Evolutionary conservation across 2,113 vertebrate genomes (phyloP).

Genomic region (Triplophysa siluroides): DNA sequence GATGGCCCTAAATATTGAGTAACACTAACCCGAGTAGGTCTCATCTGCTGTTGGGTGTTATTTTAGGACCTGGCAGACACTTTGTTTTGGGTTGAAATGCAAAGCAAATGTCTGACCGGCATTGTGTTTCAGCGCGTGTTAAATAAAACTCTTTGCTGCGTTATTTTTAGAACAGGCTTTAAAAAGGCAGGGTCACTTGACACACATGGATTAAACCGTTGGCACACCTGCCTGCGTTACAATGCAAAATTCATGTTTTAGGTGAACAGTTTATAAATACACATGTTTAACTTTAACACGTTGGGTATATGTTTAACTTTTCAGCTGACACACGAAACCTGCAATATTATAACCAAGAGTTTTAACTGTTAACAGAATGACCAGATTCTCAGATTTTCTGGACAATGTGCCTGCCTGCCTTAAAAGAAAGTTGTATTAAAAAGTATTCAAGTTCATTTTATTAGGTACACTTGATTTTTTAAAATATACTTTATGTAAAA

Average conservation of each 20-base stretch:
- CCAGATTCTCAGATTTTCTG: no score
- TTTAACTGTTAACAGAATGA: no score
- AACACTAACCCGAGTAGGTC: constrained; percentile 1
- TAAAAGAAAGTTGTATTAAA: no score
- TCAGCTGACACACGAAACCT: not conserved
- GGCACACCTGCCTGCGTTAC: constrained; percentile 5
- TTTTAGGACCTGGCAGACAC: constrained; percentile 43
- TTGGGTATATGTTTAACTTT: not conserved
- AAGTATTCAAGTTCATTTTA: no score
- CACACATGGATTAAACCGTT: constrained; percentile 17
- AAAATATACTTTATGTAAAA: no score
- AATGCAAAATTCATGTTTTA: not conserved
- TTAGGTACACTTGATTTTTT: no score
- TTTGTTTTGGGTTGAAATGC: constrained; percentile 36
- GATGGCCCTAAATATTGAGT: constrained; percentile 42
- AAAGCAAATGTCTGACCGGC: constrained; percentile 18
- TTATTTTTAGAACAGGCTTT: constrained; percentile 13
- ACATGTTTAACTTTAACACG: not conserved
- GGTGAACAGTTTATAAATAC: not conserved
- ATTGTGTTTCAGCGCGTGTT: constrained; percentile 8
- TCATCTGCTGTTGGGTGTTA: constrained; percentile 29
- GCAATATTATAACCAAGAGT: not conserved
- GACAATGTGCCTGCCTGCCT: no score
- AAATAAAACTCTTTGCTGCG: constrained; percentile 9
- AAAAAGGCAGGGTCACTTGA: constrained; percentile 13